Evolutionary conservation across 2,888 invertebrate genomes (phyloP), one percentile per base, ranked within the genome.

Genomic region (Eristalis pertinax): DNA sequence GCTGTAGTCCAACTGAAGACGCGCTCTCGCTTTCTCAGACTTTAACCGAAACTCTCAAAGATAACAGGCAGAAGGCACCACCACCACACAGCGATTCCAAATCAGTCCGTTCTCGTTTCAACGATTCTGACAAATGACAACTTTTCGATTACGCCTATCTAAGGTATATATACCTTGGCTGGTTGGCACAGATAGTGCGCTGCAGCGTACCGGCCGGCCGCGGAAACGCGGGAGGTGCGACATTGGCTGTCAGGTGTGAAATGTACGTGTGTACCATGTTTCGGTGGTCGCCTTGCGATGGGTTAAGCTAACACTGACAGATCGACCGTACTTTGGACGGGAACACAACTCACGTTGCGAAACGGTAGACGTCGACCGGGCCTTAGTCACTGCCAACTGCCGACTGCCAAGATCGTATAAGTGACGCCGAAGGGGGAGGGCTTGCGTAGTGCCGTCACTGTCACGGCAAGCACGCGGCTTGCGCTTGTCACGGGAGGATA

Each of bases 81-180:
- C 15, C 35, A 65, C 64, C n/a, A 63, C n/a, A 63, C 41, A 24
- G 67, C 11, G 26, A 22, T 60, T 68, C 64, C 64, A 38, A 35
- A 32, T 35, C 64, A n/a, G 58, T 56, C 58, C 19, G 77, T 77
- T 29, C 69, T 77, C 69, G 62, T 32, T 50, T 69, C 69, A 50
- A 43, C 62, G 26, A 68, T 74, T 74, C 19, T 68, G 58, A 68
- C 26, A 80, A 80, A 74, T 81, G 81, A 81, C 81, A 81, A 13
- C 58, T 75, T 69, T 81, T 75, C 74, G 81, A 81, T 81, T 63
- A 56, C 63, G 74, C 65, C 69, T 81, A 69, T 81, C 81, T 58
- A 41, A 74, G 74, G 69, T 81, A 75, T 75, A 72, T 22, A 81
- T 29, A 50, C 63, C 29, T 56, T 56, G 69, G 69, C 74, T 73